Conservation (phyloP, 2,113 vertebrate genomes). For the Erinaceus europaeus region DNA sequence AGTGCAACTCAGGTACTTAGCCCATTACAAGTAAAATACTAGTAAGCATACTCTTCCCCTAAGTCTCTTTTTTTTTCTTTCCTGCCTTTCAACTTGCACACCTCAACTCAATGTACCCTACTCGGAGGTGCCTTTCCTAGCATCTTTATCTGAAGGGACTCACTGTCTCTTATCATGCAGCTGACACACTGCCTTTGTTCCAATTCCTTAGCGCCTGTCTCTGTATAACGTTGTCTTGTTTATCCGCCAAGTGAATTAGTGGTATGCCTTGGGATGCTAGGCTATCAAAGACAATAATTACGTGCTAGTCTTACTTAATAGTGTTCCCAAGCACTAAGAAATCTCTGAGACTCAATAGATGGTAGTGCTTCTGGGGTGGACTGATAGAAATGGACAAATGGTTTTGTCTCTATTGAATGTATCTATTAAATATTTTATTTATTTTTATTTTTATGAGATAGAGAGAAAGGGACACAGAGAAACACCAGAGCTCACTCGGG, state of each 20-base stretch:
- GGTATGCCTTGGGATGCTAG: not conserved
- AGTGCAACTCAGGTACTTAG: not conserved
- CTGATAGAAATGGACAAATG: too few species aligned
- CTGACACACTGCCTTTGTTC: not conserved
- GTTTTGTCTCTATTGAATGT: too few species aligned
- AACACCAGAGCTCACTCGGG: too few species aligned
- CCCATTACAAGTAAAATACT: not conserved
- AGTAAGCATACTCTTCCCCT: not conserved
- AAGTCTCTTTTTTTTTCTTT: not conserved
- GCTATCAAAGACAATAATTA: not conserved
- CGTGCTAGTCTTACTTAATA: not conserved
- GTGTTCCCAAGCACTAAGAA: not conserved
- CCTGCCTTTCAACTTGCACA: too few species aligned
- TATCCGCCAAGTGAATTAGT: not conserved
- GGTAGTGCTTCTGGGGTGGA: too few species aligned
- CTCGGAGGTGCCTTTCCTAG: not conserved
- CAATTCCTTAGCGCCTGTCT: not conserved
- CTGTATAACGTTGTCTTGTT: not conserved
- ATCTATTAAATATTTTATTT: too few species aligned
- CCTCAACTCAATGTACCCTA: not conserved
- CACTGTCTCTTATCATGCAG: not conserved
- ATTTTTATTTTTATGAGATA: too few species aligned
- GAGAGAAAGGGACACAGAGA: too few species aligned
- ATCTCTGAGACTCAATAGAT: too few species aligned
- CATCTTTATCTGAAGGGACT: not conserved